Evolutionary conservation across 2,797 vertebrate species (phyloP), one percentile per base, ranked within the genome.

Genomic region (Macrochelys suwanniensis): DNA sequence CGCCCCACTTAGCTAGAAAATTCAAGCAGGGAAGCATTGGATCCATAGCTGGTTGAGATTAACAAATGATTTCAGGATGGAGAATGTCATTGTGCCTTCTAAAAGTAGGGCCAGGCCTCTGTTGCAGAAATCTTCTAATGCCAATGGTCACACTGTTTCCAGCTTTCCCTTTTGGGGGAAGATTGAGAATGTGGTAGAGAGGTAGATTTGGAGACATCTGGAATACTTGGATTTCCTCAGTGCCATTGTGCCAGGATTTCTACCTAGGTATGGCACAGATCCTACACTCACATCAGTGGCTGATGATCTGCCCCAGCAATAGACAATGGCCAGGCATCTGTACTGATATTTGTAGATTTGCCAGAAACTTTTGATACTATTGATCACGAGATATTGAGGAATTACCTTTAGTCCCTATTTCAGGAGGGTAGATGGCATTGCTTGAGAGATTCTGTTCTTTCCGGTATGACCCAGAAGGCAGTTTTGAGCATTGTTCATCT

Each of bases 241-340:
- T 96, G 94, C 97, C 96, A 97, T 96, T 97, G 96, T 92, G 93
- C 95, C 89, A 96, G 95, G 94, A 94, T 96, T 97, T 97, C 96
- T 96, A 97, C 96, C 96, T 97, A 95, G 94, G 94, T 97, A 97
- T 96, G 96, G 96, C 96, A 97, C 87, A 97, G 96, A 96, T 97
- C 96, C 95, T 88, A 74, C 19, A 2, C 92, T 59, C 28, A 59
- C 3, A 13, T 59, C 13, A 59, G 28, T 31, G 11, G 28, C 57
- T 59, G 57, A 59, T 15, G 57, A 59, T 31, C 57, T 59, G 31
- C 28, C 31, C 57, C 57, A 59, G n/a, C 17, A 71, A 23, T 10
- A 71, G n/a, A 23, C 10, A 37, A 96, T 94, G 91, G 94, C 96
- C 94, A 93, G 92, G 94, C 96, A 97, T 61, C 89, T 95, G 80